phyloP scores from a whole-genome alignment of 2,113 vertebrate genomes.

The Larimichthys polyactis region DNA sequence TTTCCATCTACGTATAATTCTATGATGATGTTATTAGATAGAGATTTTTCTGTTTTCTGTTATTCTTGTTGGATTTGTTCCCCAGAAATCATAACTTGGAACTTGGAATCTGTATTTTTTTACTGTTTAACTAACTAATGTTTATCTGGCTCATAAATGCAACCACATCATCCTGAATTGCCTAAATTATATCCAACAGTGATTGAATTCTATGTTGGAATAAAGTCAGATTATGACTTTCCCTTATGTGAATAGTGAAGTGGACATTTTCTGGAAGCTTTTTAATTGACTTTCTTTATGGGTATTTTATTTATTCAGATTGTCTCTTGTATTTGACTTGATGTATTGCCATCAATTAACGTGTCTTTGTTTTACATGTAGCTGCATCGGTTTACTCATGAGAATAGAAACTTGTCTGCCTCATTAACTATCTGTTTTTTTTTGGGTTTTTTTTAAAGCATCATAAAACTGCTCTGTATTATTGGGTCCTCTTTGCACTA shows the following conservation, averaged over 20 bases:
- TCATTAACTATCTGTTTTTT: conserved; percentile 3
- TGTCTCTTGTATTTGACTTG: neutral
- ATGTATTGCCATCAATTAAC: neutral
- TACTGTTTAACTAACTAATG: neutral
- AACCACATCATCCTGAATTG: neutral
- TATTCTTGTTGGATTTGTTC: neutral
- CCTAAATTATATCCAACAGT: neutral
- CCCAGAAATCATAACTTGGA: neutral
- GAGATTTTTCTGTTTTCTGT: neutral
- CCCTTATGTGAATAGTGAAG: neutral
- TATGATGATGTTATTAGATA: neutral
- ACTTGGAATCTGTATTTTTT: neutral
- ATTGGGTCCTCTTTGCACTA: conserved; percentile 31
- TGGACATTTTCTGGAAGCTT: neutral
- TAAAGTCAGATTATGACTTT: neutral
- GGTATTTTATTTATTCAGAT: conserved; percentile 16
- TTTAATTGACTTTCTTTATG: neutral
- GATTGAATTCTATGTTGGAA: neutral
- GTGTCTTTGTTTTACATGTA: neutral
- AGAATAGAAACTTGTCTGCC: neutral
- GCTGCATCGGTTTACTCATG: neutral
- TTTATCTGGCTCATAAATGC: conserved; percentile 4
- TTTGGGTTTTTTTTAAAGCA: neutral
- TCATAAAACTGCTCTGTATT: neutral
- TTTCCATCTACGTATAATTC: neutral